A percentile compares a stretch with the other conserved stretches of the same genome.
Conservation (phyloP, 1,140 invertebrate genomes). For the Eueides isabella region DNA sequence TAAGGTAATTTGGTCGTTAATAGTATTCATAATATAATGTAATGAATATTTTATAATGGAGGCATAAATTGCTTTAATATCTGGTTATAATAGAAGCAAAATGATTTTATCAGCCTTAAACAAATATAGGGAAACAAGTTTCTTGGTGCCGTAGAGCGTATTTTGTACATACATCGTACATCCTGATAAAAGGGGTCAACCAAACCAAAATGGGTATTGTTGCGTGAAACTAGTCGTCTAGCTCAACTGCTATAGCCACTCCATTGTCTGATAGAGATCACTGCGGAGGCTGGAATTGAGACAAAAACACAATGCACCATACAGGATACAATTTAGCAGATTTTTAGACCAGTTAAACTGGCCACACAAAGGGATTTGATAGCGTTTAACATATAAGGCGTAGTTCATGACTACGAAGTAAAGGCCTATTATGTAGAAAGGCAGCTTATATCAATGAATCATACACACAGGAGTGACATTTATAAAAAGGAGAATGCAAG, state of each 20-base stretch:
- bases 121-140: slow-evolving; percentile 15
- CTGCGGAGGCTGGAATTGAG: slow-evolving; percentile 34
- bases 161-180: slow-evolving; percentile 21
- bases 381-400: slow-evolving; percentile 38
- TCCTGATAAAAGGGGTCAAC: slow-evolving; percentile 34
- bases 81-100: not conserved
- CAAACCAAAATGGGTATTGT: slow-evolving; percentile 37
- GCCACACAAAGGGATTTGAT: slow-evolving; percentile 36
- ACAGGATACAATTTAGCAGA: slow-evolving; percentile 38
- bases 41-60: not conserved
- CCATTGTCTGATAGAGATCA: slow-evolving; percentile 42
- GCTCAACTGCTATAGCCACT: slow-evolving; percentile 35
- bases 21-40: not conserved
- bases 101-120: slow-evolving; percentile 6
- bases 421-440: slow-evolving; percentile 38
- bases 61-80: not conserved
- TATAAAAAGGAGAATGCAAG: slow-evolving; percentile 33
- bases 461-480: slow-evolving; percentile 41
- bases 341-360: slow-evolving; percentile 38
- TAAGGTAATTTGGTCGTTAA: not conserved
- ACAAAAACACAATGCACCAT: slow-evolving; percentile 38
- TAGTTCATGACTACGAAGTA: slow-evolving; percentile 30
- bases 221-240: slow-evolving; percentile 35
- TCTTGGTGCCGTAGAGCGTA: slow-evolving; percentile 9
- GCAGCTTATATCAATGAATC: slow-evolving; percentile 42